Evolutionary conservation across 2,888 invertebrate species (phyloP).

Genomic region (Athalia cordata): DNA sequence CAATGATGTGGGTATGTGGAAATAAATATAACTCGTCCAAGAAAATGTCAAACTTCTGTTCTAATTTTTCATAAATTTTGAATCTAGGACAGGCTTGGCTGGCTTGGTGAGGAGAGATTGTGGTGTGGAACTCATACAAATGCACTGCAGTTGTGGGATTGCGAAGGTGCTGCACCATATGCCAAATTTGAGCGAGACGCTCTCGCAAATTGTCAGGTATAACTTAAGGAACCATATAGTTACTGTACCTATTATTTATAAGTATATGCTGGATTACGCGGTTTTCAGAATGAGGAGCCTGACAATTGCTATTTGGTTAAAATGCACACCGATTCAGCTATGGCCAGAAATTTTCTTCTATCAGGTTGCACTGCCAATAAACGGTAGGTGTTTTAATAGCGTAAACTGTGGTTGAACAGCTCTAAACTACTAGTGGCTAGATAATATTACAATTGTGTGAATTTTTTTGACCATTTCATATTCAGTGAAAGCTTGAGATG

Average conservation of each 20-base stretch:
- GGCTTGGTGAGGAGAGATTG: conserved; percentile 72
- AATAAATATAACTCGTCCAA: no score
- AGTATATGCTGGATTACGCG: background rate
- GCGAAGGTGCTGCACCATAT: conserved; percentile 78
- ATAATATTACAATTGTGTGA: conserved; percentile 24
- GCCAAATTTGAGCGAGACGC: conserved; percentile 77
- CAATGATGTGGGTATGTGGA: background rate
- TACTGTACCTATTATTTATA: conserved; percentile 32
- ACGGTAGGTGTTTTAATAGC: conserved; percentile 73
- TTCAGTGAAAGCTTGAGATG: conserved; percentile 73
- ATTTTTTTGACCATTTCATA: conserved; percentile 56
- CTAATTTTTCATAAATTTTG: conserved; percentile 75
- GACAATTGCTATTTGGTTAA: conserved; percentile 81
- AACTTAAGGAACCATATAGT: conserved; percentile 62
- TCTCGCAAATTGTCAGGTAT: conserved; percentile 77
- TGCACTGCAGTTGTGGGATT: conserved; percentile 83
- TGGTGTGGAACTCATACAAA: conserved; percentile 84
- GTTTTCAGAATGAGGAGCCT: conserved; percentile 76
- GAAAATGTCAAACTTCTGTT: conserved; percentile 38
- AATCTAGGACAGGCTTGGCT: conserved; percentile 72
- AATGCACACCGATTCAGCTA: conserved; percentile 74
- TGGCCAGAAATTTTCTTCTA: conserved; percentile 77
- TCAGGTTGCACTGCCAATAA: conserved; percentile 80
- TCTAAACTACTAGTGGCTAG: background rate
- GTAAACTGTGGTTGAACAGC: conserved; percentile 1